Percentiles rank a stretch among this genome's conserved stretches.
Conservation (phyloP, 1,140 invertebrate species). For the Dysdera silvatica region DNA sequence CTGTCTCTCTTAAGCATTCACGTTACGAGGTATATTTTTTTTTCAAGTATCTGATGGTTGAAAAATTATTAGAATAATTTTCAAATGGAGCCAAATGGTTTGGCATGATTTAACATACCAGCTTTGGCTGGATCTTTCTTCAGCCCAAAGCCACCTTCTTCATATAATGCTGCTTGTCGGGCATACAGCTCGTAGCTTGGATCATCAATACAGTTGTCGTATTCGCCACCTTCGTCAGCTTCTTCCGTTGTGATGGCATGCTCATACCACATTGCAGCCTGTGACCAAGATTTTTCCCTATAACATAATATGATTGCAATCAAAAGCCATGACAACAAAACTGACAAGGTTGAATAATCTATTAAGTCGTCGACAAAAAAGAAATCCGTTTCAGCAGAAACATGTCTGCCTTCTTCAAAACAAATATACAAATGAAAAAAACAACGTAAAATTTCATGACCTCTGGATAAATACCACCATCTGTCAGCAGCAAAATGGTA, state of each 20-base stretch:
- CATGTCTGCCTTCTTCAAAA: background rate
- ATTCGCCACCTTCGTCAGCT: conserved; percentile 44
- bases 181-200: conserved; percentile 47
- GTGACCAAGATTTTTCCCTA: conserved; percentile 43
- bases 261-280: conserved; percentile 48
- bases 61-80: background rate
- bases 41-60: too few species aligned
- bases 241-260: conserved; percentile 42
- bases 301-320: background rate
- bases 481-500: too few species aligned
- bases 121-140: conserved; percentile 46
- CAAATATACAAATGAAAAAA: background rate
- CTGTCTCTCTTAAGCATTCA: too few species aligned
- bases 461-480: background rate
- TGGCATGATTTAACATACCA: conserved; percentile 37
- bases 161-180: conserved; percentile 49
- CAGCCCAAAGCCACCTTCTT: conserved; percentile 46
- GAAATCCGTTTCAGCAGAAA: background rate
- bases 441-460: background rate
- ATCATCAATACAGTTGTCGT: conserved; percentile 44
- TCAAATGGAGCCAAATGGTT: background rate
- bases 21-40: background rate
- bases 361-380: background rate
- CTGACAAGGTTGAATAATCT: background rate
- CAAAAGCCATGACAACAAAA: background rate